Evolutionary conservation across 2,797 vertebrate species (phyloP).

Genomic region (Cygnus olor): DNA sequence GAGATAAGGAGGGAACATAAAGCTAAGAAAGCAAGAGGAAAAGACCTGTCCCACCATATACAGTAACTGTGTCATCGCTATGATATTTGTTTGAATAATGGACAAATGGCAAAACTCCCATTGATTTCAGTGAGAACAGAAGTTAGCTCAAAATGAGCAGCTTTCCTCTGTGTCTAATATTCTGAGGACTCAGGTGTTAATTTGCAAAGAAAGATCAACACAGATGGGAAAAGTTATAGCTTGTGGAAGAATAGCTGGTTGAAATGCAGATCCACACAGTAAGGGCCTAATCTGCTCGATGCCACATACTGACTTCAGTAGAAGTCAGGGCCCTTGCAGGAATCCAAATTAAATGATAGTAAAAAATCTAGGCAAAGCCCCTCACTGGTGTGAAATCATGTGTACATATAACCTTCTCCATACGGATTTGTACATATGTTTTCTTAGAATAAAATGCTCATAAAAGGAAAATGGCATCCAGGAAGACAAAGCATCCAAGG

Average conservation of each 20-base stretch:
- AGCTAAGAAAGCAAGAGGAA: neutral
- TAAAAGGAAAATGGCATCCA: neutral
- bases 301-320: constrained; percentile 15
- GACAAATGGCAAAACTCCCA: constrained; percentile 44
- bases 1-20: neutral
- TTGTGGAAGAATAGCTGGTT: constrained; percentile 56
- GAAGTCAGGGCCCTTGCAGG: constrained; percentile 34
- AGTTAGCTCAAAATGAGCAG: constrained; percentile 43
- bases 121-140: constrained; percentile 45
- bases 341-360: constrained; percentile 35
- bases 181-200: constrained; percentile 68
- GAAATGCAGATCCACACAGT: constrained; percentile 63
- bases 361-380: constrained; percentile 4
- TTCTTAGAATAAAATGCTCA: constrained; percentile 11
- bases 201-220: constrained; percentile 58
- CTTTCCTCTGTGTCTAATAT: constrained; percentile 43
- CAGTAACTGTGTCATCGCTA: neutral
- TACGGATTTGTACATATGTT: neutral
- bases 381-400: constrained; percentile 18
- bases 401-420: neutral
- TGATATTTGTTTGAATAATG: constrained; percentile 22
- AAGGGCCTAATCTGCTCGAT: constrained; percentile 59
- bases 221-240: constrained; percentile 68
- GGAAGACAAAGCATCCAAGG: constrained; percentile 48
- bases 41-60: neutral